Evolutionary conservation across 2,113 vertebrate species (phyloP), one percentile per base, ranked within the genome.

Genomic region (Passer montanus): DNA sequence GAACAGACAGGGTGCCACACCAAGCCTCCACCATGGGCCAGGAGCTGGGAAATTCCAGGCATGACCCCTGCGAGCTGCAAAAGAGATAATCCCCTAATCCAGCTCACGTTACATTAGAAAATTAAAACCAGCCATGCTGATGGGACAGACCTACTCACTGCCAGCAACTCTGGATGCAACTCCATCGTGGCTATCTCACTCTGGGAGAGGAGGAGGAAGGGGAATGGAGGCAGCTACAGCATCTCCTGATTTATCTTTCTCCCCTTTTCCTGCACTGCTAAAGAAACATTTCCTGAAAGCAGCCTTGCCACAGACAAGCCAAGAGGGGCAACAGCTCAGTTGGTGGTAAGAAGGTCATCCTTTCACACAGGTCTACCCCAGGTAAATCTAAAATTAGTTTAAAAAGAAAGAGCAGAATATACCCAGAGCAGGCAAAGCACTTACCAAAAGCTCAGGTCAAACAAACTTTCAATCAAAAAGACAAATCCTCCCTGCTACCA

Each of bases 51-150:
- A 46, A 84, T 69, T 73, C 75, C 77, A 90, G 83, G 31, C 84
- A 55, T 72, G 89, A 78, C 72, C 88, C 62, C 53, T 86, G 70
- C 1, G 0, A 90, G 49, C 90, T 53, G 72, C 87, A n/a, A 79
- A 76, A 59, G 77, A 79, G 82, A 92, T 96, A 94, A 97, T 96
- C 93, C 84, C 46, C 67, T 94, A 88, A 95, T 95, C 96, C 95
- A 95, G 88, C 83, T 94, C 94, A 75, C 1, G 4, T 96, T 91
- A 93, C 95, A 92, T 95, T 95, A 97, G 91, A 95, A 96, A 96
- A 97, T 96, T 96, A 97, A 97, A 96, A 89, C 85, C 28, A 70
- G 79, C 58, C 74, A 19, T 15, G 72, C 41, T 94, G 84, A 95
- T 74, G 67, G 86, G 79, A 90, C 75, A 80, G 70, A 92, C 53